Evolutionary conservation across 92 coral and sea anemone species (phyloP), one percentile per base, ranked within the genome.

Genomic region (Bergia puertoricense): DNA sequence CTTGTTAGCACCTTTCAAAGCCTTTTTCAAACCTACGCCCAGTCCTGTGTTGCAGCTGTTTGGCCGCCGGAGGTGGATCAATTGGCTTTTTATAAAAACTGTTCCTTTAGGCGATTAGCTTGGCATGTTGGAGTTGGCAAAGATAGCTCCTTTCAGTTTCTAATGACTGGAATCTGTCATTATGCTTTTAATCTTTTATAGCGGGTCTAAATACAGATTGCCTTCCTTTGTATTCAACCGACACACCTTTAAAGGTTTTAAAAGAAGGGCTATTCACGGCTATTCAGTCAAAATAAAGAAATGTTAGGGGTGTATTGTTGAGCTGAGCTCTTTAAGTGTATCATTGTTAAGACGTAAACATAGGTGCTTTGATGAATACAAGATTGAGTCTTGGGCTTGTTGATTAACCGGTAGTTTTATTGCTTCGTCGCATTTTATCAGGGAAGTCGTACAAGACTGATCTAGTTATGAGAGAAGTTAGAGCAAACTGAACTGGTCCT

Each of bases 271-370:
- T 36, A 71, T 71, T 84, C 68, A 71, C n/a, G 45, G 67, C 79
- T 74, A 69, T 71, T 84, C 78, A 84, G 87, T 23, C 30, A 84
- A 42, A 84, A 84, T 84, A 84, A 84, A 69, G 78, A 36, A 37
- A 84, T 38, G 50, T 71, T 84, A 68, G 46, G 57, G 36, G 6
- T 46, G 87, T 10, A 84, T 84, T 84, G 87, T 69, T 84, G 67
- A 16, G 36, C 37, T 23, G 65, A 46, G 87, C 78, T 71, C 87
- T 84, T 84, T 84, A 84, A 84, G 87, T 84, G 66, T 84, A 84
- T 72, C 87, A 84, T 84, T 84, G 87, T 84, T 51, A 37, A 71
- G 78, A 48, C 57, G 87, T 84, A 84, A 84, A 84, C 87, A 84
- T 30, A 84, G 79, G 56, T 69, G 87, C 67, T 73, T 5, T 16